These are phyloP conservation scores for Anolis apletophallus DNA, from an alignment of 2,797 vertebrate species.

Conservation along the genomic window DNA sequence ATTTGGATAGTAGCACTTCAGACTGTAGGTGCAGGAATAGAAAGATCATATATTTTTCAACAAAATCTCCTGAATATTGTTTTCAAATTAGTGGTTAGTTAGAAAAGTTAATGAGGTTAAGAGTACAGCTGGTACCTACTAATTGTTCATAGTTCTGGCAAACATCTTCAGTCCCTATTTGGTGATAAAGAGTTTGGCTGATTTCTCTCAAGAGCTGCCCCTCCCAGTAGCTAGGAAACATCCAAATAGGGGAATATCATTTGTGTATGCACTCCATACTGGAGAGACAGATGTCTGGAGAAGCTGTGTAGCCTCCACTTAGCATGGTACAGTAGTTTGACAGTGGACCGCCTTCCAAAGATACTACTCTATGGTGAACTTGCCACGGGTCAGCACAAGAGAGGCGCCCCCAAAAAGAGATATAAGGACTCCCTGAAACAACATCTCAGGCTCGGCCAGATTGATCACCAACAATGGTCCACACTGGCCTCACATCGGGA, in stretches of 20 bases:
- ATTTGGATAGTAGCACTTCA: background rate
- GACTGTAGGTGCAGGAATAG: background rate
- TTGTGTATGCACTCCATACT: background rate
- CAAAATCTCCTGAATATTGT: background rate
- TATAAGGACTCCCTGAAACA: too few relatives aligned
- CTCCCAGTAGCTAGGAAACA: background rate
- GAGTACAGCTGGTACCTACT: background rate
- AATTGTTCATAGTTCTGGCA: background rate
- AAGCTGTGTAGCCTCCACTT: background rate
- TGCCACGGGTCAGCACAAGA: too few relatives aligned
- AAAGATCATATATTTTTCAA: background rate
- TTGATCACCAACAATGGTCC: too few relatives aligned
- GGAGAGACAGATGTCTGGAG: background rate
- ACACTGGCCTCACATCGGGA: too few relatives aligned
- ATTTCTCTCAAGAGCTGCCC: background rate
- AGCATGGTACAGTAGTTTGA: too few relatives aligned
- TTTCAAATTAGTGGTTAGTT: background rate
- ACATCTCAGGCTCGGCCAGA: too few relatives aligned
- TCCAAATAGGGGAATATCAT: background rate
- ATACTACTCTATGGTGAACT: too few relatives aligned
- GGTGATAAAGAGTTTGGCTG: background rate
- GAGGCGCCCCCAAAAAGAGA: too few relatives aligned
- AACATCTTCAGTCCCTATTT: background rate
- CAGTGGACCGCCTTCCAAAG: too few relatives aligned
- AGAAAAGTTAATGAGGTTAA: background rate